phyloP scores from a whole-genome alignment of 2,888 invertebrate genomes.

The Nomada fucata region DNA sequence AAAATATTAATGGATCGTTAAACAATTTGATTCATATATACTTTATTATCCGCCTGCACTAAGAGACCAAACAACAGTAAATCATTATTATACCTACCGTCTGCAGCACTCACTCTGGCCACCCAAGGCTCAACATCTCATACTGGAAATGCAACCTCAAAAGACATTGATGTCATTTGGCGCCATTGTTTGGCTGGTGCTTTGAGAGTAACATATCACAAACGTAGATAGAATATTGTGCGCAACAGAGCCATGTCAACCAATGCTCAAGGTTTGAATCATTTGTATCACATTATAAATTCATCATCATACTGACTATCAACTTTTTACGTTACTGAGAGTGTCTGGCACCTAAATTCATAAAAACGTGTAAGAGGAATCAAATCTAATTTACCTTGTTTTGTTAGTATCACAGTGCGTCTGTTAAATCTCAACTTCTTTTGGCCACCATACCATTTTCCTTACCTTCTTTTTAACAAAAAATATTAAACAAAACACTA shows the following conservation, averaged over 20 bases:
- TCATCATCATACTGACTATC: constrained; percentile 83
- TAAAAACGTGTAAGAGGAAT: constrained; percentile 84
- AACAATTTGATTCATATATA: not conserved
- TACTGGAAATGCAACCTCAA: constrained; percentile 83
- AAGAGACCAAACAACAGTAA: constrained; percentile 83
- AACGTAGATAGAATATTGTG: constrained; percentile 83
- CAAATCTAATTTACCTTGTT: constrained; percentile 78
- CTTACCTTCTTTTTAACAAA: constrained; percentile 65
- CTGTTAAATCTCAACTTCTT: constrained; percentile 68
- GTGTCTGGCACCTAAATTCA: constrained; percentile 84
- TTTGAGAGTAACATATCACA: constrained; percentile 83
- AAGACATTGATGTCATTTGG: constrained; percentile 82
- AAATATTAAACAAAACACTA: constrained; percentile 50
- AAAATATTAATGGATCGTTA: constrained; percentile 4
- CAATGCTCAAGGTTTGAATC: constrained; percentile 81
- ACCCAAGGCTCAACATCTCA: constrained; percentile 76
- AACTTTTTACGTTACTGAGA: constrained; percentile 82
- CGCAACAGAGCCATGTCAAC: constrained; percentile 82
- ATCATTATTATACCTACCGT: constrained; percentile 83
- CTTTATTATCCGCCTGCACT: constrained; percentile 37
- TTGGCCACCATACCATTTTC: constrained; percentile 59
- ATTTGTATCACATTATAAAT: constrained; percentile 82
- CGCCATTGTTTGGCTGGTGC: constrained; percentile 81
- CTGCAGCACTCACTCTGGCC: constrained; percentile 73
- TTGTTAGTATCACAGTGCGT: constrained; percentile 77